Conservation (phyloP, 2,113 vertebrate genomes). For the Heterochromis multidens region DNA sequence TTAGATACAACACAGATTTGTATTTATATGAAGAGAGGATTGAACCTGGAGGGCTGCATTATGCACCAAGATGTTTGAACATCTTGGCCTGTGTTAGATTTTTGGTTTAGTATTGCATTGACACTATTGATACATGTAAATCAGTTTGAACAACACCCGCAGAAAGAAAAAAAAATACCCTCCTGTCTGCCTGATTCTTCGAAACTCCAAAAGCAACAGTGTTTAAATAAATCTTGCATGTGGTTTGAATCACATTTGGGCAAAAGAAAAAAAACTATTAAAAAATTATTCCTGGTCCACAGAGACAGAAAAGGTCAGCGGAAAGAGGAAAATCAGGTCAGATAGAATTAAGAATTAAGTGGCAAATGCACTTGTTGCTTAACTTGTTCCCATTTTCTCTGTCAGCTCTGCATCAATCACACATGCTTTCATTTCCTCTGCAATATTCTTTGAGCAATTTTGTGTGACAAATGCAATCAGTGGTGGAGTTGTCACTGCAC, state of each 20-base stretch:
- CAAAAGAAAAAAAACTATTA: background rate
- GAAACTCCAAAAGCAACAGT: background rate
- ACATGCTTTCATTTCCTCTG: background rate
- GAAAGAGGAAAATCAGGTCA: constrained; percentile 40
- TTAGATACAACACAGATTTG: constrained; percentile 53
- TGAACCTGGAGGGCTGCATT: constrained; percentile 9
- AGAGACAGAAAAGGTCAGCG: constrained; percentile 10
- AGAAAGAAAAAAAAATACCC: background rate
- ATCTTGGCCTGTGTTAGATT: background rate
- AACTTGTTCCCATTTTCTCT: background rate
- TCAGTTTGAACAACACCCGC: background rate
- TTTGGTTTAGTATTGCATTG: background rate
- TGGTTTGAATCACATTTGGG: constrained; percentile 12
- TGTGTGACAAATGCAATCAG: background rate
- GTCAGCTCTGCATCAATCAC: background rate
- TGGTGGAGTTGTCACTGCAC: background rate
- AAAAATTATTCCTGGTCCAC: constrained; percentile 37
- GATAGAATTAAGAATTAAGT: constrained; percentile 24
- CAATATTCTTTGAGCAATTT: background rate
- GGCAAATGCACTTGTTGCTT: background rate
- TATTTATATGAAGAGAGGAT: constrained; percentile 4
- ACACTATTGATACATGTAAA: background rate
- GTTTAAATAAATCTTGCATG: background rate
- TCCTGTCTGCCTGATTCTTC: background rate
- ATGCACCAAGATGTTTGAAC: background rate